Evolutionary conservation across 92 coral and sea anemone genomes (phyloP).

Genomic region (Phenganax marumi): DNA sequence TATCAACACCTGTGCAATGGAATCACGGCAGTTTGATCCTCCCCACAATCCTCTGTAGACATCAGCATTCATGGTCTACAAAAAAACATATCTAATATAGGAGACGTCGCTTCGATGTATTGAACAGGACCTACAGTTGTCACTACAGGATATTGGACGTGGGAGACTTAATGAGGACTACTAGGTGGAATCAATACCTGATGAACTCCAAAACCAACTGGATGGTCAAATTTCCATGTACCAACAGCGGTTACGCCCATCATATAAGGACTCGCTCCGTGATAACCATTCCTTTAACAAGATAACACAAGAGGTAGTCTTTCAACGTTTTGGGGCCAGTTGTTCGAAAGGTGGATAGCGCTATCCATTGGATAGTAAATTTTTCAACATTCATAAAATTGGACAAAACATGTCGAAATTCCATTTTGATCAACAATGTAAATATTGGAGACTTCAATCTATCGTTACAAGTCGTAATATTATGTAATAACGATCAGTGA

Average conservation of each 20-base stretch:
- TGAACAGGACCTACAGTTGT: too few species aligned
- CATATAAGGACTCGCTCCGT: slow-evolving; percentile 80
- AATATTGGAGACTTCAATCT: too few species aligned
- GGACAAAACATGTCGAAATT: too few species aligned
- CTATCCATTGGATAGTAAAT: too few species aligned
- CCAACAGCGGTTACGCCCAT: slow-evolving; percentile 79
- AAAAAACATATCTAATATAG: not conserved
- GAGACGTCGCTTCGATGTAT: not conserved
- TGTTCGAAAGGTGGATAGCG: too few species aligned
- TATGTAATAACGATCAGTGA: too few species aligned
- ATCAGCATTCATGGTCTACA: slow-evolving; percentile 85
- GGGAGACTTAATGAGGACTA: too few species aligned
- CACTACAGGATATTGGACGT: too few species aligned
- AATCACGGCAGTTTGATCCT: slow-evolving; percentile 88
- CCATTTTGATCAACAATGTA: too few species aligned
- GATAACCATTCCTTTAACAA: slow-evolving; percentile 75
- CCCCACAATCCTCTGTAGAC: slow-evolving; percentile 98
- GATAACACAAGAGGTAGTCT: not conserved
- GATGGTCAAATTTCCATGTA: slow-evolving; percentile 81
- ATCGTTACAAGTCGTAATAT: too few species aligned
- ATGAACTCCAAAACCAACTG: slow-evolving; percentile 75
- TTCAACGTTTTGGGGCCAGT: too few species aligned
- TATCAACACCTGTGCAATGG: slow-evolving; percentile 78
- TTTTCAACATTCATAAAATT: too few species aligned
- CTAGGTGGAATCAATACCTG: slow-evolving; percentile 50